These are phyloP conservation scores for Scylla paramamosain DNA, from an alignment of 1,140 invertebrate genomes.

Conservation along the genomic window DNA sequence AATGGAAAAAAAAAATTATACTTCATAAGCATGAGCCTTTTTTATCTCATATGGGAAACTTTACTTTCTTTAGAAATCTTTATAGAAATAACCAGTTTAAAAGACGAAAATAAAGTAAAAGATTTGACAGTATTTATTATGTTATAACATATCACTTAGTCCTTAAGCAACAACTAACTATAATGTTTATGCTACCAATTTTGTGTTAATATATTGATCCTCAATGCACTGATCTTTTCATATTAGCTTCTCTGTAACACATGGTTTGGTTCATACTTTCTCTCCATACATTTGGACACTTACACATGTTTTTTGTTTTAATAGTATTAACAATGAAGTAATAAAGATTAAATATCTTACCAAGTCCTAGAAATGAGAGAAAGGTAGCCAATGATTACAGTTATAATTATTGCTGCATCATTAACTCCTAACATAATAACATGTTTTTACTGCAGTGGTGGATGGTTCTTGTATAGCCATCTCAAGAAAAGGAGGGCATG, in stretches of 20 bases:
- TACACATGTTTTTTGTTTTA: not conserved
- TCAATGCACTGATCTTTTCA: slow-evolving; percentile 25
- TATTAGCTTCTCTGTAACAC: not conserved
- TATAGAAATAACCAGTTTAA: too few relatives aligned
- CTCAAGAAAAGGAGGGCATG: not conserved
- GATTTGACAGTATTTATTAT: not conserved
- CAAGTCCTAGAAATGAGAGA: not conserved
- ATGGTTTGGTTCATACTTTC: not conserved
- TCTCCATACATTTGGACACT: not conserved
- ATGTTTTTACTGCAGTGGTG: not conserved
- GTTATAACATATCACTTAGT: slow-evolving; percentile 68
- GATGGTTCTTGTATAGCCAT: not conserved
- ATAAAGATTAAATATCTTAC: not conserved
- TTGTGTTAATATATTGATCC: not conserved
- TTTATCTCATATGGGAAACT: too few relatives aligned
- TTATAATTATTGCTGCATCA: not conserved
- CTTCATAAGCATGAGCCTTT: too few relatives aligned
- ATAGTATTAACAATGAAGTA: not conserved
- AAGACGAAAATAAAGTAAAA: too few relatives aligned
- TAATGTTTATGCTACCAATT: not conserved
- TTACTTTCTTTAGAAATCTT: too few relatives aligned
- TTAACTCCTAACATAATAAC: not conserved
- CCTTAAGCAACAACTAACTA: slow-evolving; percentile 61
- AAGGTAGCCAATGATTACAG: not conserved
- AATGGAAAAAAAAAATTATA: too few relatives aligned